Percentiles rank a stretch among this genome's conserved stretches.
These are phyloP conservation scores for Drosophila obscura DNA, from an alignment of 1,140 invertebrate genomes.

Conservation along the genomic window DNA sequence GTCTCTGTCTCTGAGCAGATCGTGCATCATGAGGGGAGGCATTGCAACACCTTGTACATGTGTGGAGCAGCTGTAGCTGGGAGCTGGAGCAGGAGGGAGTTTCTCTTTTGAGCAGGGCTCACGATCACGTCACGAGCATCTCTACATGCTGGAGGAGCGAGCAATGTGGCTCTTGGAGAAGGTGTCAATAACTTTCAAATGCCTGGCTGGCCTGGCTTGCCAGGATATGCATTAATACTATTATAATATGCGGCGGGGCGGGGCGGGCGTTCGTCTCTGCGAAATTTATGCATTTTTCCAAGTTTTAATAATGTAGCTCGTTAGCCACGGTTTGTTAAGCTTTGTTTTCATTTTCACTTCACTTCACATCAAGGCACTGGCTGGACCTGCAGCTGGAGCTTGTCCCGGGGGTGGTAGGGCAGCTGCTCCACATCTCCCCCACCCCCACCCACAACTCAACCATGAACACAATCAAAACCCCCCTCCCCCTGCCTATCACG, in stretches of 20 bases:
- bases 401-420: not conserved
- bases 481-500: constrained; percentile 31
- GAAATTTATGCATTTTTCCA: constrained; percentile 81
- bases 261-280: constrained; percentile 14
- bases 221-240: constrained; percentile 66
- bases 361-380: constrained; percentile 65
- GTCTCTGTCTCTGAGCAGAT: constrained; percentile 29
- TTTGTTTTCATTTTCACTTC: constrained; percentile 83
- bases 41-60: constrained; percentile 59
- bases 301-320: constrained; percentile 83
- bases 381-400: constrained; percentile 9
- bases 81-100: no score
- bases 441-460: not conserved
- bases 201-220: constrained; percentile 36
- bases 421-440: constrained; percentile 31
- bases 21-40: constrained; percentile 30
- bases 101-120: constrained; percentile 32
- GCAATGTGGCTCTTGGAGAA: constrained; percentile 38
- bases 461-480: constrained; percentile 41
- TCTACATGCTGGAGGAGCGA: not conserved
- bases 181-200: constrained; percentile 83
- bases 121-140: constrained; percentile 53
- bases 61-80: constrained; percentile 15
- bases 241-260: constrained; percentile 49
- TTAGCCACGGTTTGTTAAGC: constrained; percentile 82